Evolutionary conservation across 2,113 vertebrate genomes (phyloP).

Genomic region (Sialia sialis): DNA sequence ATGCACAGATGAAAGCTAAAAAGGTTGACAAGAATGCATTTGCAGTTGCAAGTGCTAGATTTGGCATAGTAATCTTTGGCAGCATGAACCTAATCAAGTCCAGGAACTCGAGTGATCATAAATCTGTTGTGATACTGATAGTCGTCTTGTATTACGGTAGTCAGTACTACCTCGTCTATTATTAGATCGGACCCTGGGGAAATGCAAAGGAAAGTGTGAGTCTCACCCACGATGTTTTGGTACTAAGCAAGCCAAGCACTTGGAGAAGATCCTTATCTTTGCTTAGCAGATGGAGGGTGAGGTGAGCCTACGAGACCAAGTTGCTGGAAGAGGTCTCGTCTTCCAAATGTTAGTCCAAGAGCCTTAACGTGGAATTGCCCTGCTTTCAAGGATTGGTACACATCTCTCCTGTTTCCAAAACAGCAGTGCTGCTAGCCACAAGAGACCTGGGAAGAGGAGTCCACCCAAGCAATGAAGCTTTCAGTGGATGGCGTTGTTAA

Average conservation of each 20-base stretch:
- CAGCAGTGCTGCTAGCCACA: background rate
- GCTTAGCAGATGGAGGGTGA: background rate
- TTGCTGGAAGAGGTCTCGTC: background rate
- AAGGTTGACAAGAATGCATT: conserved; percentile 22
- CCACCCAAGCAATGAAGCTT: background rate
- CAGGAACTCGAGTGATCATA: background rate
- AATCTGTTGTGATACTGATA: conserved; percentile 7
- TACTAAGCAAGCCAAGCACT: background rate
- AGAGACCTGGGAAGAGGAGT: background rate
- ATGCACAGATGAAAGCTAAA: conserved; percentile 36
- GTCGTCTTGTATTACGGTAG: background rate
- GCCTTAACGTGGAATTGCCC: background rate
- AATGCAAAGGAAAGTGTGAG: background rate
- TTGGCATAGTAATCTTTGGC: conserved; percentile 23
- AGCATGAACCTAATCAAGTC: background rate
- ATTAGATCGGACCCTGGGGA: conserved; percentile 15
- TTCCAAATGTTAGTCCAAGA: background rate
- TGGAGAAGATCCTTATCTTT: background rate
- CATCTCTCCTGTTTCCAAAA: background rate
- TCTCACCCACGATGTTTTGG: background rate
- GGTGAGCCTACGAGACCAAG: background rate
- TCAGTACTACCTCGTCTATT: background rate
- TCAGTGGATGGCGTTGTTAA: background rate
- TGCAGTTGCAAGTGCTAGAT: background rate
- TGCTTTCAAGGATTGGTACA: fast-evolving